These are phyloP conservation scores for Linnaemya tessellans DNA, from an alignment of 2,888 invertebrate species.

Conservation along the genomic window DNA sequence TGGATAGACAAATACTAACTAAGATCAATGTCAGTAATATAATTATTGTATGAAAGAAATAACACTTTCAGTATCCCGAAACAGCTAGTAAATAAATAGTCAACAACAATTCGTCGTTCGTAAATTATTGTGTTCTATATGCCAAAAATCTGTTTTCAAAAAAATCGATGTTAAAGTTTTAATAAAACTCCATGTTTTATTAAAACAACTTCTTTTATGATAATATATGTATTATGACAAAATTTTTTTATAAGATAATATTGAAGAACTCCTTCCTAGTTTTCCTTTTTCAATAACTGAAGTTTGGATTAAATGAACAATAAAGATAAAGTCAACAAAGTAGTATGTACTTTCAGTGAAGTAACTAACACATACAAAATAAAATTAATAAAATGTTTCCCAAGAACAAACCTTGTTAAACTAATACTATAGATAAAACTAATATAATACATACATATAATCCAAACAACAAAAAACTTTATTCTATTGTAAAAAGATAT, in stretches of 20 bases:
- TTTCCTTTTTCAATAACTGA: constrained; percentile 15
- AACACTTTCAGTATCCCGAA: too few relatives aligned
- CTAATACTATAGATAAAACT: constrained; percentile 41
- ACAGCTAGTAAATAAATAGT: too few relatives aligned
- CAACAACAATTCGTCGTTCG: too few relatives aligned
- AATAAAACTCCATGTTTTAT: too few relatives aligned
- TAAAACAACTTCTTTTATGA: too few relatives aligned
- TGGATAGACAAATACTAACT: too few relatives aligned
- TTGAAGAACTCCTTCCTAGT: neutral
- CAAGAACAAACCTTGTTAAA: constrained; percentile 59
- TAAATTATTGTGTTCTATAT: too few relatives aligned
- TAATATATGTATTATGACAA: constrained; percentile 34
- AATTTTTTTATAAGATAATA: constrained; percentile 16
- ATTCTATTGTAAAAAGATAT: constrained; percentile 67
- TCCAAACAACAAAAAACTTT: constrained; percentile 47
- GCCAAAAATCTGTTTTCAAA: too few relatives aligned
- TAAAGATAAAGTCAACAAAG: neutral
- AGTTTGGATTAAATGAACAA: constrained; percentile 3
- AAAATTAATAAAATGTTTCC: constrained; percentile 36
- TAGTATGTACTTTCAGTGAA: constrained; percentile 1
- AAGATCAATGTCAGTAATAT: too few relatives aligned
- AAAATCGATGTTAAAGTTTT: too few relatives aligned
- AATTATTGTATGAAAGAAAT: too few relatives aligned
- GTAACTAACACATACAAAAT: constrained; percentile 22
- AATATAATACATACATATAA: constrained; percentile 38